Conservation (phyloP, 2,113 vertebrate species). For the Antigone vipio region DNA sequence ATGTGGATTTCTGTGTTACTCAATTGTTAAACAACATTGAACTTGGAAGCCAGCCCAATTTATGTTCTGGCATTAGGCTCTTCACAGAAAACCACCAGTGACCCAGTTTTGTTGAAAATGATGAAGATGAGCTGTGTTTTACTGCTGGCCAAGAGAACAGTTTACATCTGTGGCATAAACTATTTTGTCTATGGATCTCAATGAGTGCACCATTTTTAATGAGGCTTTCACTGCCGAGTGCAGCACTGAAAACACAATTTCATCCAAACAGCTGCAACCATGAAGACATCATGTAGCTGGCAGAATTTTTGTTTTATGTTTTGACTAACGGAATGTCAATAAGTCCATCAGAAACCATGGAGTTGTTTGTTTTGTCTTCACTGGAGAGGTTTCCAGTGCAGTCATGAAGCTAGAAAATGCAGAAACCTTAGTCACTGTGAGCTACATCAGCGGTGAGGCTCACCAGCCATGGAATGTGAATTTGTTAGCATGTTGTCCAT, state of each 20-base stretch:
- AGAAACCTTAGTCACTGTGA: neutral
- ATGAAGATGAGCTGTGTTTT: conserved; percentile 22
- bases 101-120: neutral
- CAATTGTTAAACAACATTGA: conserved; percentile 7
- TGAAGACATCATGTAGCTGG: conserved; percentile 22
- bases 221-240: conserved; percentile 29
- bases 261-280: conserved; percentile 52
- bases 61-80: neutral
- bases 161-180: neutral
- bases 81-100: neutral
- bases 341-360: conserved; percentile 22
- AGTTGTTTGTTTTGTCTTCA: conserved; percentile 43
- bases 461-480: neutral
- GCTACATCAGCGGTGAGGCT: neutral
- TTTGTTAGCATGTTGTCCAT: neutral
- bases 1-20: conserved; percentile 21
- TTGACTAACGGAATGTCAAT: conserved; percentile 35
- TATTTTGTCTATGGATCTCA: neutral
- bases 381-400: conserved; percentile 34
- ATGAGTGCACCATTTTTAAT: conserved; percentile 16
- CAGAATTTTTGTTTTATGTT: conserved; percentile 35
- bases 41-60: neutral
- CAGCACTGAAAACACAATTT: neutral
- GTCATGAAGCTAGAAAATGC: conserved; percentile 33
- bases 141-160: neutral